Evolutionary conservation across 2,797 vertebrate species (phyloP), one percentile per base, ranked within the genome.

Genomic region (Micromesistius poutassou): DNA sequence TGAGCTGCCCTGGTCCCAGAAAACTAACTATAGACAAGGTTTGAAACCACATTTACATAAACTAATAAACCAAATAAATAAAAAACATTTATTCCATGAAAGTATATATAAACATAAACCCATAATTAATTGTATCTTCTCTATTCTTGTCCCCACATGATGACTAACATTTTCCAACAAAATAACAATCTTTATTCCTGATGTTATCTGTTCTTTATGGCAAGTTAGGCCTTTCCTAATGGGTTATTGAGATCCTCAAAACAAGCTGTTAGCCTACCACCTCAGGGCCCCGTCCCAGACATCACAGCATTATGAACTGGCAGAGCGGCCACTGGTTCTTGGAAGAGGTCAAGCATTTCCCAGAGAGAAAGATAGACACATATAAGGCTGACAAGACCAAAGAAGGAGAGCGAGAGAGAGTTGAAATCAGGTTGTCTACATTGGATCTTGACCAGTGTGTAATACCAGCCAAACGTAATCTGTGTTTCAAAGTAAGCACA

Each of bases 1-100:
- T 22, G 96, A 97, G 79, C 84, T 98, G 55, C 97, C 96, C 9
- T 99, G 98, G 98, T 93, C 94, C 72, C 97, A 97, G 91, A 95
- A 97, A 87, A 95, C 94, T 30, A 96, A 97, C 84, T 46, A 93
- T 89, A 94, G 94, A 70, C 91, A 93, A 5, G 92, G 95, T 96
- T n/a, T 35, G 73, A 2, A 74, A 5, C 19, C 16, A 55, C 31
- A 36, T 30, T 30, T 30, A 70, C 66, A 70, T 16, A 66, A 66
- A 0, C 46, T 13, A 42, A 42, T 42, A 42, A 42, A 42, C 40
- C 40, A 42, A 13, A 42, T 42, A 3, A 42, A 35, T 35, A 6
- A 5, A 35, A 35, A 35, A 35, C 33, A 35, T 42, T 10, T 42
- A 14, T 42, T 42, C 8, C 40, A 42, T 42, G 40, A 10, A 42